Evolutionary conservation across 1,140 invertebrate genomes (phyloP).

Genomic region (Asobara japonica): DNA sequence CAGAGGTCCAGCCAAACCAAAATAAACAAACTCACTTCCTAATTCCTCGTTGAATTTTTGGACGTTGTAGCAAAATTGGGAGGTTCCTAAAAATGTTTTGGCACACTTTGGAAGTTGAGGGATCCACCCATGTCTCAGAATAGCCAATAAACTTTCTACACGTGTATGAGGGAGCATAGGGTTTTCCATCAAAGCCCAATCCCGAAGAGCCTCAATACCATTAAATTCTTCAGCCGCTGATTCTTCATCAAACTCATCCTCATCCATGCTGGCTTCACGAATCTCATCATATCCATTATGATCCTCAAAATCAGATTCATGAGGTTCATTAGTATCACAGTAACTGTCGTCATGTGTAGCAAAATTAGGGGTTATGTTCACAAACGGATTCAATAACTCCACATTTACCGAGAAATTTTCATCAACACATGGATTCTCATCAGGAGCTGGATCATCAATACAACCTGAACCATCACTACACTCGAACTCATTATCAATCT

Average conservation of each 20-base stretch:
- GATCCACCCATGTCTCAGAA: conserved; percentile 27
- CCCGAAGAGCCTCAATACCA: conserved; percentile 27
- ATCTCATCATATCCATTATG: neutral
- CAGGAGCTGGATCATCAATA: too few species aligned
- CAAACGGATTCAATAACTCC: too few species aligned
- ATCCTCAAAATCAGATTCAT: neutral
- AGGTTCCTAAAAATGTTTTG: conserved; percentile 19
- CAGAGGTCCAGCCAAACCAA: conserved; percentile 9
- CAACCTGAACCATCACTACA: too few species aligned
- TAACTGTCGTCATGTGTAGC: too few species aligned
- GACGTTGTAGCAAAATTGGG: neutral
- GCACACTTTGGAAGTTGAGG: conserved; percentile 23
- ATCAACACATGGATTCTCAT: too few species aligned
- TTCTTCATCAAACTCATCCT: neutral
- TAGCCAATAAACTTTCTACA: conserved; percentile 31
- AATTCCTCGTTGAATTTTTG: neutral
- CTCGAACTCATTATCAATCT: too few species aligned
- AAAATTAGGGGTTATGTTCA: too few species aligned
- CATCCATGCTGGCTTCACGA: neutral
- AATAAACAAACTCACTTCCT: conserved; percentile 18
- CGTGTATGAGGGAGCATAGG: conserved; percentile 29
- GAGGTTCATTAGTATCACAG: too few species aligned
- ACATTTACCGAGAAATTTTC: too few species aligned
- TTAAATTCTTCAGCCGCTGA: neutral
- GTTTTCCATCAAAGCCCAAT: conserved; percentile 32